Percentiles rank a stretch among this genome's conserved stretches.
Conservation (phyloP, 2,888 invertebrate genomes). For the Mactromeris polynyma region DNA sequence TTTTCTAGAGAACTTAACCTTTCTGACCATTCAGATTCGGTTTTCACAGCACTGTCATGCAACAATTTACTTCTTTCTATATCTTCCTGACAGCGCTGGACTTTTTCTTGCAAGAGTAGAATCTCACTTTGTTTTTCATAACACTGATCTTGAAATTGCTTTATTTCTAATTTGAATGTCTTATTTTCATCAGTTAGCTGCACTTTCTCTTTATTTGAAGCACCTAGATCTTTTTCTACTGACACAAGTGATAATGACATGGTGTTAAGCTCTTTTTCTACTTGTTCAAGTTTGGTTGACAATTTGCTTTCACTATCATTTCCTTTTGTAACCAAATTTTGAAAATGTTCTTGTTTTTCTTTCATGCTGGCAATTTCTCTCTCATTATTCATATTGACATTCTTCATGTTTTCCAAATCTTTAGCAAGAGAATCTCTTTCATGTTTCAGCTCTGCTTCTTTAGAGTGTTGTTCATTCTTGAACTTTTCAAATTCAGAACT, state of each 20-base stretch:
- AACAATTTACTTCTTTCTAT: slow-evolving; percentile 65
- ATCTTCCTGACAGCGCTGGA: slow-evolving; percentile 55
- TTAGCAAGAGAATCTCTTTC: slow-evolving; percentile 26
- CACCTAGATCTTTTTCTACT: slow-evolving; percentile 57
- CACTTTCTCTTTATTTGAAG: slow-evolving; percentile 41
- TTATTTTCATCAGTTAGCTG: slow-evolving; percentile 46
- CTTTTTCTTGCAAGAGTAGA: slow-evolving; percentile 58
- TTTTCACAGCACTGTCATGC: slow-evolving; percentile 60
- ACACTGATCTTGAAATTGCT: slow-evolving; percentile 56
- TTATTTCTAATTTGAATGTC: slow-evolving; percentile 44
- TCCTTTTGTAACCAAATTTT: slow-evolving; percentile 26
- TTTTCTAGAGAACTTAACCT: slow-evolving; percentile 62
- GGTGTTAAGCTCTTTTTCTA: slow-evolving; percentile 56
- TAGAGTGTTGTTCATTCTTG: not conserved
- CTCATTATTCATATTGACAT: slow-evolving; percentile 38
- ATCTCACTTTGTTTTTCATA: slow-evolving; percentile 69
- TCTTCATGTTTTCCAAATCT: slow-evolving; percentile 39
- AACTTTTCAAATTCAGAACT: slow-evolving; percentile 23
- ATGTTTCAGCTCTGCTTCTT: slow-evolving; percentile 21
- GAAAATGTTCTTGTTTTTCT: slow-evolving; percentile 39
- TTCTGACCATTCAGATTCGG: slow-evolving; percentile 65
- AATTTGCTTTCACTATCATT: slow-evolving; percentile 50
- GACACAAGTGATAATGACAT: slow-evolving; percentile 48
- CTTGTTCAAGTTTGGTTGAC: slow-evolving; percentile 41
- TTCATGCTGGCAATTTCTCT: slow-evolving; percentile 45